A percentile compares a stretch with the other conserved stretches of the same genome.
phyloP scores from a whole-genome alignment of 2,797 vertebrate genomes.

The Poeciliopsis turneri region DNA sequence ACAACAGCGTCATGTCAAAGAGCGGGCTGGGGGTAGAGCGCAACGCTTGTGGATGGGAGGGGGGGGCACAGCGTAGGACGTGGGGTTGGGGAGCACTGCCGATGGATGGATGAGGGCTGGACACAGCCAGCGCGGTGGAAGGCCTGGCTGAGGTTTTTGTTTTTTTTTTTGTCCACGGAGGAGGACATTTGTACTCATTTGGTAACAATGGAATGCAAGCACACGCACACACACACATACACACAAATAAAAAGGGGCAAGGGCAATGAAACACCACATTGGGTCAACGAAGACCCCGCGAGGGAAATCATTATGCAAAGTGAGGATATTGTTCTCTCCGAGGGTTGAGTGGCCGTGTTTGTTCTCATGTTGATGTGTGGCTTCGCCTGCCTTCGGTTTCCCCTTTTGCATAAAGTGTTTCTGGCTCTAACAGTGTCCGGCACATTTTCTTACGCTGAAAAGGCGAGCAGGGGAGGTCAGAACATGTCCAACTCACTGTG shows the following conservation, averaged over 20 bases:
- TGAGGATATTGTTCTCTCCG: slow-evolving; percentile 69
- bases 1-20: slow-evolving; percentile 73
- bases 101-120: slow-evolving; percentile 77
- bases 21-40: slow-evolving; percentile 57
- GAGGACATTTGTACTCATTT: slow-evolving; percentile 78
- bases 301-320: slow-evolving; percentile 87
- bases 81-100: slow-evolving; percentile 52
- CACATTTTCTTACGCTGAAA: slow-evolving; percentile 78
- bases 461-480: slow-evolving; percentile 66
- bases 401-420: slow-evolving; percentile 73
- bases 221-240: slow-evolving; percentile 48
- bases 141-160: slow-evolving; percentile 32
- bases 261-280: slow-evolving; percentile 76
- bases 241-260: slow-evolving; percentile 39
- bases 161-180: slow-evolving; percentile 63
- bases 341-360: slow-evolving; percentile 67
- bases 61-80: slow-evolving; percentile 48
- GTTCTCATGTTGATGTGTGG: slow-evolving; percentile 73
- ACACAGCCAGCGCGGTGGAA: slow-evolving; percentile 53
- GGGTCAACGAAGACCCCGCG: slow-evolving; percentile 70
- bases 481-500: slow-evolving; percentile 62
- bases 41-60: slow-evolving; percentile 40
- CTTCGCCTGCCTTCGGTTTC: slow-evolving; percentile 72
- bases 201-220: slow-evolving; percentile 79
- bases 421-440: slow-evolving; percentile 74